Percentiles rank a stretch among this genome's conserved stretches.
These are phyloP conservation scores for Macaria liturata DNA, from an alignment of 2,888 invertebrate species.

Conservation along the genomic window DNA sequence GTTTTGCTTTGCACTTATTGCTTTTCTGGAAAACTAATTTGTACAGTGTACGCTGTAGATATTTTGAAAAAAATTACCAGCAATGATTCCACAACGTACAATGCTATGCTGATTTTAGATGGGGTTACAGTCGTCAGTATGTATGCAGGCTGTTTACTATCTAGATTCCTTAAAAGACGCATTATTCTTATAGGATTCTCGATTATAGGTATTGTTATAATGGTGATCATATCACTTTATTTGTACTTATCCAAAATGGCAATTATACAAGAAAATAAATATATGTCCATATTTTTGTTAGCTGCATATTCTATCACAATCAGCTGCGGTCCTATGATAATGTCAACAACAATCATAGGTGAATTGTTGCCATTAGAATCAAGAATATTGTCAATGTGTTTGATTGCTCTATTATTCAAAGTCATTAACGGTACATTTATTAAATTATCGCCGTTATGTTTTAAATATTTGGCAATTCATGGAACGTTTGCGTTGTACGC, in stretches of 20 bases:
- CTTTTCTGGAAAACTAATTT: slow-evolving; percentile 30
- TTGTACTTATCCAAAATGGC: background rate
- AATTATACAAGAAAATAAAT: background rate
- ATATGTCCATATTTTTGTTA: background rate
- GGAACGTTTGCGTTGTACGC: background rate
- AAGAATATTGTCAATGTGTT: background rate
- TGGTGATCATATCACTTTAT: background rate
- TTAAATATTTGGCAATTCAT: background rate
- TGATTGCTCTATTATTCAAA: background rate
- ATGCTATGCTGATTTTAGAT: background rate
- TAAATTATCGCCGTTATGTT: background rate
- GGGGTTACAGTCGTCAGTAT: background rate
- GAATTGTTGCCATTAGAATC: background rate
- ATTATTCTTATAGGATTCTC: background rate
- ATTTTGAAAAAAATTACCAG: background rate
- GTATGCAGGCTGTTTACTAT: background rate
- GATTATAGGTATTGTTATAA: background rate
- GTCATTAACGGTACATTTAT: background rate
- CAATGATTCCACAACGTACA: background rate
- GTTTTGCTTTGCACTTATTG: background rate
- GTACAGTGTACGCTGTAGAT: slow-evolving; percentile 9
- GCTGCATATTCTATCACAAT: background rate
- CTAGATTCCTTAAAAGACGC: background rate
- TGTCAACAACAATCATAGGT: background rate
- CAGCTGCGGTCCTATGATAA: background rate